Conservation (phyloP, 2,113 vertebrate genomes). For the Heterochromis multidens region DNA sequence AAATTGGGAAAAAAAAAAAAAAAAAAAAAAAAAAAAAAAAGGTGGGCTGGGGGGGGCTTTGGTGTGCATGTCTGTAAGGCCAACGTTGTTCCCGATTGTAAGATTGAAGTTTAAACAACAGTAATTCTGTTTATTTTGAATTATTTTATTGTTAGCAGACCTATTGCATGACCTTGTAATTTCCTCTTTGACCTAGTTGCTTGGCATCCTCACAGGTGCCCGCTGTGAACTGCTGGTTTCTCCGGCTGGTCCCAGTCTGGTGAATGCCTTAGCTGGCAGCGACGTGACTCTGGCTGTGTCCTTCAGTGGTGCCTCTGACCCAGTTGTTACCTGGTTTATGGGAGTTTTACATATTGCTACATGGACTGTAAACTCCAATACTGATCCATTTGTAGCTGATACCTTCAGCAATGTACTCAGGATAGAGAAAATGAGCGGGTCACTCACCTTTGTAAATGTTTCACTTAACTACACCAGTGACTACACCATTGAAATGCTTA, state of each 20-base stretch:
- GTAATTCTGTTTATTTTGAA: background rate
- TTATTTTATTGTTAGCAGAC: background rate
- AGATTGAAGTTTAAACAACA: background rate
- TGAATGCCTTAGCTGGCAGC: slow-evolving; percentile 36
- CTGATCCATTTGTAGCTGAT: background rate
- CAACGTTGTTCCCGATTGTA: background rate
- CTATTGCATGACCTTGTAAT: background rate
- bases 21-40: too few relatives aligned
- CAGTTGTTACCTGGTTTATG: slow-evolving; percentile 60
- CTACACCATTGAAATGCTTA: slow-evolving; percentile 58
- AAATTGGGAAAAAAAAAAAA: too few relatives aligned
- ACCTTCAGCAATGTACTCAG: background rate
- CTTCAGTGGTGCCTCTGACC: slow-evolving; percentile 35
- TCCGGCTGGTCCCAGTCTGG: background rate
- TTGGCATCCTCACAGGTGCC: slow-evolving; percentile 26
- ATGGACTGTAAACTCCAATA: slow-evolving; percentile 34
- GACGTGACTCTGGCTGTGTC: slow-evolving; percentile 62
- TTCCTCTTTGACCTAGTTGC: background rate
- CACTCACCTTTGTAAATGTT: slow-evolving; percentile 60
- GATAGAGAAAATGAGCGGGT: slow-evolving; percentile 41
- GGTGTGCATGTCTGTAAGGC: background rate
- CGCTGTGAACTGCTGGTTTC: slow-evolving; percentile 35
- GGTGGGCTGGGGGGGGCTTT: background rate
- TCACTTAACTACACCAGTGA: background rate
- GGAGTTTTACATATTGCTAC: slow-evolving; percentile 26